Evolutionary conservation across 1,140 invertebrate species (phyloP).

Genomic region (Lepidotrigona ventralis): DNA sequence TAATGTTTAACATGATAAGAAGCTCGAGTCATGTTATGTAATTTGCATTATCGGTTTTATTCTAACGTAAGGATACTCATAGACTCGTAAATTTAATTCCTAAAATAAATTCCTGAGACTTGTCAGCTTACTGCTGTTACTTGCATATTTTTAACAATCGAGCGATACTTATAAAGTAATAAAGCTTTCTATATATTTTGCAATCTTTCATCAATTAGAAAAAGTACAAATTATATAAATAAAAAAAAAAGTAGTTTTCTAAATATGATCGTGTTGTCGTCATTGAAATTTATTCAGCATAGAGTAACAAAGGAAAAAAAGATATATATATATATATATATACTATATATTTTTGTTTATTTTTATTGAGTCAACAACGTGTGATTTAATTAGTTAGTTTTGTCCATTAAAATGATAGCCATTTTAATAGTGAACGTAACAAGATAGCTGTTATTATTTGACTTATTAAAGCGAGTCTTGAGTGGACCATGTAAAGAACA

Average conservation of each 20-base stretch:
- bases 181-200: conserved; percentile 17
- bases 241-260: not conserved
- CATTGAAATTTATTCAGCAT: not conserved
- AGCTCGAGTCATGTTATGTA: not conserved
- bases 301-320: not conserved
- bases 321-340: not conserved
- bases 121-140: not conserved
- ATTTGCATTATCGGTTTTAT: conserved; percentile 2
- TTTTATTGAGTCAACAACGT: not conserved
- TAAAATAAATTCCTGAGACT: conserved; percentile 4
- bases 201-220: conserved; percentile 7
- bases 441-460: not conserved
- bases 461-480: not conserved
- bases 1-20: not conserved
- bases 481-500: conserved; percentile 10
- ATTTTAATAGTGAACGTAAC: not conserved
- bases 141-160: conserved; percentile 19
- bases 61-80: conserved; percentile 1
- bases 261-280: not conserved
- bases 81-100: conserved; percentile 16
- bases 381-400: not conserved
- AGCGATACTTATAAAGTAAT: conserved; percentile 5
- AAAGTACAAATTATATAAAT: conserved; percentile 17
- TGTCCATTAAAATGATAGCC: not conserved
- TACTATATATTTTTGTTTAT: not conserved